A percentile compares a stretch with the other conserved stretches of the same genome.
Conservation (phyloP, 2,888 invertebrate species). For the Synergus umbraculus region DNA sequence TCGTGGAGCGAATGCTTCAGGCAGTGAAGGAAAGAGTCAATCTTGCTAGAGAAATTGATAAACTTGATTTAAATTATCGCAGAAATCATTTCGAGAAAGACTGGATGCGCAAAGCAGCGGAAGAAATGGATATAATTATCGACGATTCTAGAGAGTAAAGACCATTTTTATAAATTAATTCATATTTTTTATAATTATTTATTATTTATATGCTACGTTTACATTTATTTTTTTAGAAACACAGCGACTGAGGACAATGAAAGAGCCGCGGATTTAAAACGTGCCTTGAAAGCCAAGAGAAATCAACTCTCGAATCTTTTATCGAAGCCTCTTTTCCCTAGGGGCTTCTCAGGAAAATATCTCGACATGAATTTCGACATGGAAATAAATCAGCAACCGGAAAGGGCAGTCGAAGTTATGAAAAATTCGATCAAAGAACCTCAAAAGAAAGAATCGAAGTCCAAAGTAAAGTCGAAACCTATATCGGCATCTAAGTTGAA, state of each 20-base stretch:
- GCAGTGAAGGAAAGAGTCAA: slow-evolving; percentile 86
- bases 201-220: slow-evolving; percentile 24
- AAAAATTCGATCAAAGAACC: slow-evolving; percentile 73
- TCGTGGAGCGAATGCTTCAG: slow-evolving; percentile 82
- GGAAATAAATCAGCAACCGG: slow-evolving; percentile 64
- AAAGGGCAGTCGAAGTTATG: slow-evolving; percentile 80
- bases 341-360: slow-evolving; percentile 84
- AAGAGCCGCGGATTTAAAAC: slow-evolving; percentile 77
- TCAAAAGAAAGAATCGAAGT: slow-evolving; percentile 49
- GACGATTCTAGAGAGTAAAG: slow-evolving; percentile 83
- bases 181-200: slow-evolving; percentile 22
- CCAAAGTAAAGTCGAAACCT: slow-evolving; percentile 11
- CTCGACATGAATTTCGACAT: slow-evolving; percentile 75
- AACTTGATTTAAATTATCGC: slow-evolving; percentile 83
- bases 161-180: slow-evolving; percentile 40
- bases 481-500: slow-evolving; percentile 43
- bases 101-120: slow-evolving; percentile 92
- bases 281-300: slow-evolving; percentile 78
- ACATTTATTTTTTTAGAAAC: slow-evolving; percentile 60
- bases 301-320: slow-evolving; percentile 80
- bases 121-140: slow-evolving; percentile 94
- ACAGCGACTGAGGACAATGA: slow-evolving; percentile 65
- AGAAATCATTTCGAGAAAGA: slow-evolving; percentile 84
- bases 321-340: slow-evolving; percentile 82
- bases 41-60: slow-evolving; percentile 89